Percentiles rank a stretch among this genome's conserved stretches.
Evolutionary conservation across 2,888 invertebrate genomes (phyloP).

Genomic region (Therioaphis trifolii): DNA sequence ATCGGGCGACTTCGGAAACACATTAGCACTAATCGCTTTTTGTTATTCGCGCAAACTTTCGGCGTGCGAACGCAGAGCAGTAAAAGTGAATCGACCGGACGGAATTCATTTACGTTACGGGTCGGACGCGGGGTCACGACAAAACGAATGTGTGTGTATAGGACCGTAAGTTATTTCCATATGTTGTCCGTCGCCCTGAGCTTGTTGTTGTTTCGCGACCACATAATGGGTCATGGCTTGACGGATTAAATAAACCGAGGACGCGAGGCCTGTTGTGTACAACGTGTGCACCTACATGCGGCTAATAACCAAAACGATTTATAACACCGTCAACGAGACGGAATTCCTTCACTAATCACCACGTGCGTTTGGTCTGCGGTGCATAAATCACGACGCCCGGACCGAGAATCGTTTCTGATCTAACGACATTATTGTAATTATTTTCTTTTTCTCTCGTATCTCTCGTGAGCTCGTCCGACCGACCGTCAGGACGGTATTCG

Average conservation of each 20-base stretch:
- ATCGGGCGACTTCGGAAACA: no score
- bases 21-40: no score
- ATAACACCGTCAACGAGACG: background rate
- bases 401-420: no score
- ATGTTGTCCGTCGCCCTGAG: background rate
- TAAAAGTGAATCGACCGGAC: background rate
- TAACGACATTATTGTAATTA: no score
- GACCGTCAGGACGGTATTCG: no score
- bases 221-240: conserved; percentile 47
- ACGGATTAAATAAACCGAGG: conserved; percentile 24
- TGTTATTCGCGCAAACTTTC: background rate
- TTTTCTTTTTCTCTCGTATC: no score
- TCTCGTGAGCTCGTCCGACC: no score
- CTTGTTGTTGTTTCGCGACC: background rate
- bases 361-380: no score
- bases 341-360: no score
- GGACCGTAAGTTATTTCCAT: background rate
- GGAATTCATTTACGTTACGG: background rate
- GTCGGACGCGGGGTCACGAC: background rate
- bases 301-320: conserved; percentile 41
- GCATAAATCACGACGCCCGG: no score
- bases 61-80: background rate
- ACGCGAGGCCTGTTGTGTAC: background rate
- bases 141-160: background rate
- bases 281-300: background rate